Base-by-base conservation (phyloP, 2,113 vertebrate species). In the Ancistrus triradiatus region DNA sequence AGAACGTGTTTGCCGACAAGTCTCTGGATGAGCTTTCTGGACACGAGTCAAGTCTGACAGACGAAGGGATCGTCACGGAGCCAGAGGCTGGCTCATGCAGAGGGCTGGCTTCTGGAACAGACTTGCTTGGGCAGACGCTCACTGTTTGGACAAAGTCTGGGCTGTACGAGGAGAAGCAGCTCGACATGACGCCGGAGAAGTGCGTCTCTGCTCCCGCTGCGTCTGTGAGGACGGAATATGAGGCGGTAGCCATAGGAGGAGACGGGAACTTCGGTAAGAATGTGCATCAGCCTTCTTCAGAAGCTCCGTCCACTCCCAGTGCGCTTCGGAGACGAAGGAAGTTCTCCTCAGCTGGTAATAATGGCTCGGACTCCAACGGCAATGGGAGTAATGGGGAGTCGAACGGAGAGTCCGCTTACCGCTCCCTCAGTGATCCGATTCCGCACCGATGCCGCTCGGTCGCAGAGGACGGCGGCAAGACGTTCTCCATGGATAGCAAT, bases 391-490 rank as follows among this genome's bases (percentile, higher is more conserved):
- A 79, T 31, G 73, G 73, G 44, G 85, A 88, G 63, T 64, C 73
- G 1, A 78, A 76, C 2, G 74, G 71, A 0, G 91, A 93, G 67
- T 73, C 91, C 50, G 81, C 84, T 1, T 96, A 93, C 74, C 84
- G 96, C 28, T 98, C 96, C 14, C 82, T 97, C 14, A 99, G 96
- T 1, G 96, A 99, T 78, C 96, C 96, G 10, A 99, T 97, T 90
- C 96, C 96, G 28, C 95, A 98, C 69, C 82, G 95, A 10, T 71
- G 86, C 22, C 82, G 89, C 60, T 84, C 88, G 0, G 73, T 89
- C 55, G 17, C 86, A 0, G 92, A 95, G 66, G 93, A 96, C 17
- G 79, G 83, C 5, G 78, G 76, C 0, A 84, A 85, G 58, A 91
- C 77, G n/a, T 99, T 93, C 78, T 97, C 95, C 0, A 83, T 98